These are phyloP conservation scores for Neopipo cinnamomea DNA, from an alignment of 2,113 vertebrate genomes.

Conservation along the genomic window DNA sequence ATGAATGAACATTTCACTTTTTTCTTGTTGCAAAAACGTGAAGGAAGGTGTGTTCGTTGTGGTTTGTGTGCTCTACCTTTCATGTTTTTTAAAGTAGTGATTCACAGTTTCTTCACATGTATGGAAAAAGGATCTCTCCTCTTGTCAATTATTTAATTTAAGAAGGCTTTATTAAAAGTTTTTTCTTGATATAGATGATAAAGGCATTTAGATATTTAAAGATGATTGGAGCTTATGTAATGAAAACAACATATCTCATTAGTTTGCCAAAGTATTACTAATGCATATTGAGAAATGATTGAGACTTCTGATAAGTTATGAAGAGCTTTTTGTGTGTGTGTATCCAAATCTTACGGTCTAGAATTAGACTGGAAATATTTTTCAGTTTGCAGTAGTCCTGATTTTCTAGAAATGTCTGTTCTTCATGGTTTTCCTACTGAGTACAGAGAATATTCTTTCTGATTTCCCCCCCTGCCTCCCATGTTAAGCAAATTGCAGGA, in stretches of 20 bases:
- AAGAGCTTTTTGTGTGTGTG: neutral
- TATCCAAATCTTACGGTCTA: neutral
- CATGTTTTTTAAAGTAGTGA: neutral
- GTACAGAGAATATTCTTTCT: neutral
- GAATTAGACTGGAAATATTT: neutral
- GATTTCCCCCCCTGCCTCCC: neutral
- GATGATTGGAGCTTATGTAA: neutral
- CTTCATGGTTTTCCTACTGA: rapidly evolving
- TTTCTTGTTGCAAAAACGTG: neutral
- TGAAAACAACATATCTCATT: neutral
- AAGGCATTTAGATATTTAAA: neutral
- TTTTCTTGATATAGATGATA: conserved; percentile 10
- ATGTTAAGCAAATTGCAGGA: neutral
- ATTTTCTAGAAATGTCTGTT: neutral
- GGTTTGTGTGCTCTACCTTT: neutral
- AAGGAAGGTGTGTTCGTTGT: neutral
- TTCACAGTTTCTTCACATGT: neutral
- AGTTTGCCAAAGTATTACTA: conserved; percentile 11
- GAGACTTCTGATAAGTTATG: neutral
- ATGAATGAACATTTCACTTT: neutral
- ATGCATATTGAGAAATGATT: neutral
- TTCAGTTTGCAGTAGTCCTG: neutral
- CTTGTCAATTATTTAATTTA: neutral
- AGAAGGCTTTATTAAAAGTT: neutral
- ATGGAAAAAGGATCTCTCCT: neutral